These are phyloP conservation scores for Manacus vitellinus DNA, from an alignment of 2,113 vertebrate genomes.

Conservation along the genomic window DNA sequence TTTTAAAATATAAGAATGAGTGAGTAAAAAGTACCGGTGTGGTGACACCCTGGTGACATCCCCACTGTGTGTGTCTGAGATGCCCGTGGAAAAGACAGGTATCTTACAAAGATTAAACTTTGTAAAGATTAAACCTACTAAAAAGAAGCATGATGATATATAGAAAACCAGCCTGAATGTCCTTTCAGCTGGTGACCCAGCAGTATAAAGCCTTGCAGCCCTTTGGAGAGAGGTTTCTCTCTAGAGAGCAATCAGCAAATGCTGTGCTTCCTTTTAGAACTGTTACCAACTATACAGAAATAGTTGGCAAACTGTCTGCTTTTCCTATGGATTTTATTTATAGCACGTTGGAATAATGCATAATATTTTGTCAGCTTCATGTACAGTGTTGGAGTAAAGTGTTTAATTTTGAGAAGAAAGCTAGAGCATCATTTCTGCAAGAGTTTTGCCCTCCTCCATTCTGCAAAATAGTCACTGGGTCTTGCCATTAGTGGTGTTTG, in stretches of 20 bases:
- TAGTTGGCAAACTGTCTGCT: not conserved
- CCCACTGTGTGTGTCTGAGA: not conserved
- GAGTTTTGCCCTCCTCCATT: not conserved
- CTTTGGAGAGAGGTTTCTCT: not conserved
- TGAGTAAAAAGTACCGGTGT: not conserved
- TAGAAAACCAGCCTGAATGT: not conserved
- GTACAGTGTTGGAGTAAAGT: not conserved
- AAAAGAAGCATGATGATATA: not conserved
- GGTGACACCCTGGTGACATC: not conserved
- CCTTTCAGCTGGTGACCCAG: not conserved
- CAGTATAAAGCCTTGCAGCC: not conserved
- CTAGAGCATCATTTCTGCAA: not conserved
- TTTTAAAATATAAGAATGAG: not conserved
- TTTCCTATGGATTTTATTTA: not conserved
- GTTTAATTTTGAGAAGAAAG: not conserved
- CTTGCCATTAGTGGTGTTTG: not conserved
- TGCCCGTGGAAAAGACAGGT: not conserved
- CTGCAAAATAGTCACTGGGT: not conserved
- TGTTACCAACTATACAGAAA: not conserved
- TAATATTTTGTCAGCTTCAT: not conserved
- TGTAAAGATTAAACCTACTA: not conserved
- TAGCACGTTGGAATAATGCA: not conserved
- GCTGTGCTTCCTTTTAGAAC: not conserved
- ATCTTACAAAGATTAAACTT: not conserved
- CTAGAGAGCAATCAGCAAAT: not conserved